phyloP scores from a whole-genome alignment of 2,888 invertebrate species.

The Cerastoderma edule region DNA sequence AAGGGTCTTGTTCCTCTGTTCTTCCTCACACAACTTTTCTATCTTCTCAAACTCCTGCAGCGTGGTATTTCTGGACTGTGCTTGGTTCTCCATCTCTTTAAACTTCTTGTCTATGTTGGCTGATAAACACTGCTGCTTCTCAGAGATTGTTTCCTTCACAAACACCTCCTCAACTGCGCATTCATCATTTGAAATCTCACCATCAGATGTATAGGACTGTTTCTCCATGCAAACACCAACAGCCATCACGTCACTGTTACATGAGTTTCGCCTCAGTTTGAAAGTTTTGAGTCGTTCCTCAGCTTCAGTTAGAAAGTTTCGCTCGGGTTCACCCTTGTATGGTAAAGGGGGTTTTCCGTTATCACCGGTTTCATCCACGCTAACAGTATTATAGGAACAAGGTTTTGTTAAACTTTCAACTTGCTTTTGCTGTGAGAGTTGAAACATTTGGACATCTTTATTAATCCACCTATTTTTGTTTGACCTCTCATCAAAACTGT shows the following conservation, averaged over 20 bases:
- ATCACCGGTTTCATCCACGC: conserved; percentile 55
- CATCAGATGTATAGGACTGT: conserved; percentile 1
- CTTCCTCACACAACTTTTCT: conserved; percentile 33
- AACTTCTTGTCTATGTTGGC: conserved; percentile 4
- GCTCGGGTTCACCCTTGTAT: conserved; percentile 24
- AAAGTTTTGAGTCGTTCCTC: conserved; percentile 33
- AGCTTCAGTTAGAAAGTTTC: conserved; percentile 45
- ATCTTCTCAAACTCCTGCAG: conserved; percentile 45
- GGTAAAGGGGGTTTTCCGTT: conserved; percentile 45
- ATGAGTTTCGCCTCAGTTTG: conserved; percentile 12
- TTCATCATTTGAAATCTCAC: conserved; percentile 1
- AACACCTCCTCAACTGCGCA: neutral
- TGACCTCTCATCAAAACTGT: conserved; percentile 49
- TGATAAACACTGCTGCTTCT: neutral
- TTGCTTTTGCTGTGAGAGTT: neutral
- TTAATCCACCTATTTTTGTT: conserved; percentile 39
- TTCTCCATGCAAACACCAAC: conserved; percentile 24
- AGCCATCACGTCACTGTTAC: conserved; percentile 9
- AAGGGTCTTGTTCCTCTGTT: neutral
- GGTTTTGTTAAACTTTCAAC: neutral
- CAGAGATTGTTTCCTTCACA: neutral
- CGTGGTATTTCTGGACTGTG: neutral
- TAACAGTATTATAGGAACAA: no score
- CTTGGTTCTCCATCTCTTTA: conserved; percentile 10
- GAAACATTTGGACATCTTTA: conserved; percentile 46